A percentile compares a stretch with the other conserved stretches of the same genome.
These are phyloP conservation scores for Pristionchus pacificus DNA, from an alignment of 1,140 invertebrate species.

Conservation along the genomic window DNA sequence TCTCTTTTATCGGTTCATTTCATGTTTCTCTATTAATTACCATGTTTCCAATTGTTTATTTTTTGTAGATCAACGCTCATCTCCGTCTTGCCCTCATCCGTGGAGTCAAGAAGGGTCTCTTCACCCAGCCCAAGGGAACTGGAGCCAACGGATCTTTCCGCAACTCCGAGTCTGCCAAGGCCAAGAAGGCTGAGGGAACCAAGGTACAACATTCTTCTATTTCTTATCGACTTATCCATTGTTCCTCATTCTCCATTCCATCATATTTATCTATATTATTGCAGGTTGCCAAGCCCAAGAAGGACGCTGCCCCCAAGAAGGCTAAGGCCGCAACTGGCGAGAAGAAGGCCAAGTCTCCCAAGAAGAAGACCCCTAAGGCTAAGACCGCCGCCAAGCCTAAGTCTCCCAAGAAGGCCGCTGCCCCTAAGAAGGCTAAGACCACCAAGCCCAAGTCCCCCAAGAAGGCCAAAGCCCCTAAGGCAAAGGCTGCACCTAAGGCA, in stretches of 20 bases:
- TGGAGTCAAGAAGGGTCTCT: conserved; percentile 44
- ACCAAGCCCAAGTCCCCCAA: conserved; percentile 35
- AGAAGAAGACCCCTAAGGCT: conserved; percentile 13
- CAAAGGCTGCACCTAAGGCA: conserved; percentile 26
- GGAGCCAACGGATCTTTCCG: conserved; percentile 59
- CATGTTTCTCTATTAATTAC: not conserved
- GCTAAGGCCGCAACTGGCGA: conserved; percentile 33
- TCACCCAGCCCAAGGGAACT: conserved; percentile 57
- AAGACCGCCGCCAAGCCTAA: conserved; percentile 23
- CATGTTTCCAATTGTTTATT: conserved; percentile 1
- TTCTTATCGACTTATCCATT: too few species aligned
- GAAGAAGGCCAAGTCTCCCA: conserved; percentile 33
- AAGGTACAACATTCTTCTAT: too few species aligned
- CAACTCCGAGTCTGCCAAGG: conserved; percentile 35
- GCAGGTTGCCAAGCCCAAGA: conserved; percentile 9
- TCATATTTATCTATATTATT: too few species aligned
- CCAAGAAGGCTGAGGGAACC: not conserved
- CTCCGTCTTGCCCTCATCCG: conserved; percentile 54
- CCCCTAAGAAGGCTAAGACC: conserved; percentile 20
- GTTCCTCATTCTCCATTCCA: too few species aligned
- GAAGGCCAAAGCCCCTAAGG: conserved; percentile 24
- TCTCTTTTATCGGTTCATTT: not conserved
- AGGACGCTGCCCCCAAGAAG: conserved; percentile 29
- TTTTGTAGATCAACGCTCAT: conserved; percentile 51
- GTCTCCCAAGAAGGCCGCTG: conserved; percentile 32